Base-by-base conservation (phyloP, 2,888 invertebrate species). In the Abrostola triplasia region DNA sequence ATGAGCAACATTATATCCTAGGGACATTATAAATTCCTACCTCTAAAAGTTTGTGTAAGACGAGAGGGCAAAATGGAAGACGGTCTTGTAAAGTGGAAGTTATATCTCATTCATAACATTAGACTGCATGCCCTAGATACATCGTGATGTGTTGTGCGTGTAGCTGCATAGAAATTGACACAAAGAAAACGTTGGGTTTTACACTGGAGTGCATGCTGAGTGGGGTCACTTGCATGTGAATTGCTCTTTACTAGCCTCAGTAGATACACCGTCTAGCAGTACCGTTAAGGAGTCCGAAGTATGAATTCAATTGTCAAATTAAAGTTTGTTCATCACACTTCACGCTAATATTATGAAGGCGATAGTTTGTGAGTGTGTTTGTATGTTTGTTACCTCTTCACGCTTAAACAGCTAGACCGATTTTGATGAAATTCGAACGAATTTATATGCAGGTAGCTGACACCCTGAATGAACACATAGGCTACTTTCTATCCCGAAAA, bases 101-200 rank as follows among this genome's bases (percentile, higher is more conserved):
- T 8, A 12, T 47, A 24, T 44, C 44, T 44, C 44, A 44, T 47
- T 47, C 44, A 47, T 47, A 47, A 47, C 44, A 47, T 47, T 47
- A 24, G 13, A 47, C 24, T 47, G 10, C 6, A 47, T 47, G 44
- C 9, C 44, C 44, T 5, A 47, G 13, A 47, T 47, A 13, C 13
- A 9, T 24, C 24, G 44, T 24, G 13, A 47, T 47, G 44, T 47
- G 44, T 12, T 13, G 44, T 47, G 44, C 44, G 44, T 47, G 44
- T 47, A 47, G 44, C 44, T 47, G 44, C 44, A 47, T 47, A 47
- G 44, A 47, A 47, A 47, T 47, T 47, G 44, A 47, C 44, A 47
- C 44, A 47, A 47, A 47, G 44, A 47, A 47, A 24, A 47, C 44
- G 24, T 47, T 24, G 44, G 13, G 44, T 47, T 47, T 47, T 47